Base-by-base conservation (phyloP, 1,140 invertebrate species). In the Gryllus bimaculatus region DNA sequence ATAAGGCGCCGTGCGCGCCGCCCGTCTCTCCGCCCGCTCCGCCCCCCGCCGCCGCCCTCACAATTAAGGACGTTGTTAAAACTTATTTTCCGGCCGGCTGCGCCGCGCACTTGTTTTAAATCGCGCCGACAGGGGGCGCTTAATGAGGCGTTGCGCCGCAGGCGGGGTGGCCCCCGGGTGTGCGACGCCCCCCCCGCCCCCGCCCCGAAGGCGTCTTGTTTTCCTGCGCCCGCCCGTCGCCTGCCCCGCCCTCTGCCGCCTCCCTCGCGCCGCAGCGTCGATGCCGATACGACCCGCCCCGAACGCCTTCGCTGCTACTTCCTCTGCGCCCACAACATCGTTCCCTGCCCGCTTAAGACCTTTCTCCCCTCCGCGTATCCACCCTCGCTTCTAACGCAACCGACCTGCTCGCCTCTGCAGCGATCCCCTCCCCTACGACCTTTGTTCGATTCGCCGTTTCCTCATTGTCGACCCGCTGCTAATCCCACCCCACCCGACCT, bases 21-120 rank as follows among this genome's bases (percentile, higher is more conserved):
- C 18, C 54, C 54, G 10, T 7, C 2, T 66, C 18, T 0, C 18
- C 54, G 10, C 54, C 54, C 54, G 18, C 54, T 7, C 3, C 54
- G 18, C 10, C 18, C 49, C 54, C 54, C 54, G 54, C 54, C 54
- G 10, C 54, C 54, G 54, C 54, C 54, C 26, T 5, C 54, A 66
- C 54, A 66, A 66, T 66, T 66, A 66, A 66, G 54, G 54, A 66
- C 54, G 54, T 66, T 66, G 54, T 66, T 66, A 66, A 66, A 66
- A 66, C 54, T 66, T 1, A 66, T 66, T 66, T 66, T 66, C 54
- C 54, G 54, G 54, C 18, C 54, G 54, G 18, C 10, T 66, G 54
- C 10, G 54, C 18, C 10, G 54, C 54, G 54, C 18, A 18, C 54
- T 66, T 66, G 54, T 66, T 66, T 66, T 66, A 66, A 66, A 66